Evolutionary conservation across 2,113 vertebrate genomes (phyloP).

Genomic region (Edolisoma coerulescens): DNA sequence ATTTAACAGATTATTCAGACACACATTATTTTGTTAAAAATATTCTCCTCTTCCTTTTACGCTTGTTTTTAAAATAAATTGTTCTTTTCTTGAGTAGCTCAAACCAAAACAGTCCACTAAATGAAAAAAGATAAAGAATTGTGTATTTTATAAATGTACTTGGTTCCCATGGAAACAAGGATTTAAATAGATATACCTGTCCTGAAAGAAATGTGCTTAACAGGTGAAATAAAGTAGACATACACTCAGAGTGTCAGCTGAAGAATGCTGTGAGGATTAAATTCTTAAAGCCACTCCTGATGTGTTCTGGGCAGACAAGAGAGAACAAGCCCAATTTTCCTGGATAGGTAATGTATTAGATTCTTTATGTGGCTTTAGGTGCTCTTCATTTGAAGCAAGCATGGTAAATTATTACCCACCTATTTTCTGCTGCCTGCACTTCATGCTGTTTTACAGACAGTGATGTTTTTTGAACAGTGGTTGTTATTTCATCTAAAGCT

Average conservation of each 20-base stretch:
- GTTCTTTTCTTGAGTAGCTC: neutral
- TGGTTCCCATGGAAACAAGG: neutral
- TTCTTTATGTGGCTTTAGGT: neutral
- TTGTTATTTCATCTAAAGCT: neutral
- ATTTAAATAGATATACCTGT: neutral
- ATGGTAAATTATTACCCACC: slow-evolving; percentile 45
- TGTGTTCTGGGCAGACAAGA: neutral
- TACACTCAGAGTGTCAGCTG: neutral
- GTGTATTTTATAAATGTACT: neutral
- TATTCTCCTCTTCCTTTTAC: neutral
- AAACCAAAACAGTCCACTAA: neutral
- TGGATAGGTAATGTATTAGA: neutral
- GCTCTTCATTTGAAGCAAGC: neutral
- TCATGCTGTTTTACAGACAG: neutral
- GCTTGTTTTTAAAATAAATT: neutral
- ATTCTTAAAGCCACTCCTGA: neutral
- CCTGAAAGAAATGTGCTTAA: neutral
- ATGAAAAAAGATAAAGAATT: neutral
- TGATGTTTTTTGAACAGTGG: neutral
- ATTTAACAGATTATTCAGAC: neutral
- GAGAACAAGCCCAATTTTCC: neutral
- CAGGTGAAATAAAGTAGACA: neutral
- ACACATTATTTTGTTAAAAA: neutral
- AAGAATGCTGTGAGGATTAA: neutral
- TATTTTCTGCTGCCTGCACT: slow-evolving; percentile 33